phyloP scores from a whole-genome alignment of 2,888 invertebrate genomes.

The Uropetala carovei region DNA sequence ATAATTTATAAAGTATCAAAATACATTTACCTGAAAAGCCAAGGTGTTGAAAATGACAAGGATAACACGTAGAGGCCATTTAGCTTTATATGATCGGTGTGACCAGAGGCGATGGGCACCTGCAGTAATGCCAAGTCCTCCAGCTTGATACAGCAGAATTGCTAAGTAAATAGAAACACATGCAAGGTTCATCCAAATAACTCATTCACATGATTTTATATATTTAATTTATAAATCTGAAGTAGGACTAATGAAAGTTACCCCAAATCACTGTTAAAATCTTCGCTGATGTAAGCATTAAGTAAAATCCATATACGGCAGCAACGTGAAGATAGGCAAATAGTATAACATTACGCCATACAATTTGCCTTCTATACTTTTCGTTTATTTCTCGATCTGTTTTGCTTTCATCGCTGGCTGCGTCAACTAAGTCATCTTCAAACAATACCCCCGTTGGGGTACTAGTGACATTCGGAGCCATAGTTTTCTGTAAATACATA shows the following conservation, averaged over 20 bases:
- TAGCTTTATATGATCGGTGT: constrained; percentile 97
- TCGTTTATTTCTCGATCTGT: not conserved
- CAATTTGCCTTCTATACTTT: constrained; percentile 74
- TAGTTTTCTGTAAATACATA: constrained; percentile 68
- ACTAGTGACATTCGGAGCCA: constrained; percentile 76
- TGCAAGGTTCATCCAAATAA: not conserved
- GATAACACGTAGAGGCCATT: constrained; percentile 89
- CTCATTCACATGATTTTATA: not conserved
- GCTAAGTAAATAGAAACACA: constrained; percentile 77
- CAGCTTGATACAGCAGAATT: constrained; percentile 83
- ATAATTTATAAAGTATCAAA: constrained; percentile 63
- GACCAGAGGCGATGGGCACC: constrained; percentile 98
- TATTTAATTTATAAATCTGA: not conserved
- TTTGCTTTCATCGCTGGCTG: constrained; percentile 73
- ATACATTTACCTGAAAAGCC: constrained; percentile 88
- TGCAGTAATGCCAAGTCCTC: constrained; percentile 95
- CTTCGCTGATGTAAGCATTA: constrained; percentile 85
- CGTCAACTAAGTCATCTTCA: constrained; percentile 72
- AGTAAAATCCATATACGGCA: constrained; percentile 86
- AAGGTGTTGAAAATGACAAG: constrained; percentile 90
- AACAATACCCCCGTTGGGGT: constrained; percentile 74
- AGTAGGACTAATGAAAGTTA: constrained; percentile 72
- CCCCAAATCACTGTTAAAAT: constrained; percentile 84
- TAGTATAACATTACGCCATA: constrained; percentile 90
- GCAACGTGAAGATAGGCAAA: constrained; percentile 86